phyloP scores from a whole-genome alignment of 2,113 vertebrate genomes.

The Lipophrys pholis region DNA sequence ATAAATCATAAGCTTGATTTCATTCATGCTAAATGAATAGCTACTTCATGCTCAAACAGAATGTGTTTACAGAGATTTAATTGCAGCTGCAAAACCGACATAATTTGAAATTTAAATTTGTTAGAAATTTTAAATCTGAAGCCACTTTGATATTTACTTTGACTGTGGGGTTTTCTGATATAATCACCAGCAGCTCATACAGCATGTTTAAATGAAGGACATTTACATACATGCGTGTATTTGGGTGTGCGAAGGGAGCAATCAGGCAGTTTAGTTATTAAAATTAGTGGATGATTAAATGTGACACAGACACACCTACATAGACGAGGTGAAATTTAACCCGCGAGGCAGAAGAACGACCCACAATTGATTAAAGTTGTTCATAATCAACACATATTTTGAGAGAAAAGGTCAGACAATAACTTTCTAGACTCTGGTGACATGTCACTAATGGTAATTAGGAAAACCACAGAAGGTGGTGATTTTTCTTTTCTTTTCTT shows the following conservation, averaged over 20 bases:
- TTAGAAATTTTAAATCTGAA: too few species aligned
- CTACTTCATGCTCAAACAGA: too few species aligned
- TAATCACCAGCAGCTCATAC: too few species aligned
- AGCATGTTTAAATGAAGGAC: too few species aligned
- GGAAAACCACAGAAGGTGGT: not conserved
- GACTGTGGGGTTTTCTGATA: too few species aligned
- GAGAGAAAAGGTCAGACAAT: not conserved
- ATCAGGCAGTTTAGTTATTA: constrained; percentile 21
- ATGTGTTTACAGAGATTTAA: too few species aligned
- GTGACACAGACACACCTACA: constrained; percentile 33
- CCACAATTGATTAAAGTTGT: constrained; percentile 8
- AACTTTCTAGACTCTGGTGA: not conserved
- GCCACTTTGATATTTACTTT: too few species aligned
- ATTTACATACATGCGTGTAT: not conserved
- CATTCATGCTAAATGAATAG: too few species aligned
- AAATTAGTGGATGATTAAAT: constrained; percentile 47
- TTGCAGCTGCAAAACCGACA: too few species aligned
- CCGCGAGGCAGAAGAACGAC: not conserved
- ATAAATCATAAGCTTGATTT: too few species aligned
- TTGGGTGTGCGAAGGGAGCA: not conserved
- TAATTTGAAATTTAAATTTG: too few species aligned
- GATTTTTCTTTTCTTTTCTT: not conserved
- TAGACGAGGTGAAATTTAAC: constrained; percentile 22
- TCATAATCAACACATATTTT: not conserved
- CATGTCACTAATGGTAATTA: not conserved